A percentile compares a stretch with the other conserved stretches of the same genome.
Evolutionary conservation across 2,113 vertebrate species (phyloP).

Genomic region (Petroica traversi): DNA sequence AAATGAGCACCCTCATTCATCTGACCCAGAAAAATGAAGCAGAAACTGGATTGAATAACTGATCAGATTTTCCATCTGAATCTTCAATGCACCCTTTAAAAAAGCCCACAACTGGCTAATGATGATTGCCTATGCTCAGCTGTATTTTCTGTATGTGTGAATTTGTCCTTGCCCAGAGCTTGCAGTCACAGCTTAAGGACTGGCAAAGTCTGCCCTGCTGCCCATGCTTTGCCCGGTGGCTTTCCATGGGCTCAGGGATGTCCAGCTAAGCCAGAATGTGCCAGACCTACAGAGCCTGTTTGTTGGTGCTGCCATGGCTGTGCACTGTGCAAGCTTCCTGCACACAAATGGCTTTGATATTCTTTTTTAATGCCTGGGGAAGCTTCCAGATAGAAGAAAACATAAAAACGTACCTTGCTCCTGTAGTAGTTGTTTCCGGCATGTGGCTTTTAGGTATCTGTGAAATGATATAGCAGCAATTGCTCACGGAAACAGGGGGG

Average conservation of each 20-base stretch:
- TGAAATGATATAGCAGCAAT: background rate
- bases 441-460: background rate
- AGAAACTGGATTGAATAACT: background rate
- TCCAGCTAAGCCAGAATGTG: background rate
- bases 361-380: background rate
- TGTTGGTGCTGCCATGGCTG: rapidly evolving
- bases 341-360: background rate
- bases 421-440: background rate
- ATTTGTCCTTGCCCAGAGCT: background rate
- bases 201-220: background rate
- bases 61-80: background rate
- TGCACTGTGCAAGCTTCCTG: background rate
- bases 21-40: background rate
- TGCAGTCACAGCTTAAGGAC: background rate
- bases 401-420: background rate
- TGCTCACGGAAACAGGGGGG: background rate
- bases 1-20: background rate
- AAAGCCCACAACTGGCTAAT: rapidly evolving
- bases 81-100: background rate
- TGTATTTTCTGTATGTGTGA: background rate
- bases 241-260: background rate
- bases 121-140: background rate
- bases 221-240: background rate
- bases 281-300: background rate
- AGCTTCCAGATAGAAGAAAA: background rate